phyloP scores from a whole-genome alignment of 2,113 vertebrate species.

The Cromileptes altivelis region DNA sequence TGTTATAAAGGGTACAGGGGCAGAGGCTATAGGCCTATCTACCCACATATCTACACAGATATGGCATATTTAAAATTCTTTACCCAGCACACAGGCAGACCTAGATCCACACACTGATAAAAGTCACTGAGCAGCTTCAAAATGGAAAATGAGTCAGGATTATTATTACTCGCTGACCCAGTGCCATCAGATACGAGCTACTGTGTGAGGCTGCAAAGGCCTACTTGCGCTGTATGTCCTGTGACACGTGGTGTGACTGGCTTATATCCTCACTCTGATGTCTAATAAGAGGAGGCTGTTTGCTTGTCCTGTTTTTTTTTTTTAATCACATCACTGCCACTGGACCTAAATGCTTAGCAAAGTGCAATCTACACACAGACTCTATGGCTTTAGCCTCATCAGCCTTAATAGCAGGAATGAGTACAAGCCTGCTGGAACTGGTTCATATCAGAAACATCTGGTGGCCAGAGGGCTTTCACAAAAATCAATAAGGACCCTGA shows the following conservation, averaged over 20 bases:
- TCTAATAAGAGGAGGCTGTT: slow-evolving; percentile 30
- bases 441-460: slow-evolving; percentile 68
- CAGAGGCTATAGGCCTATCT: neutral
- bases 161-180: slow-evolving; percentile 31
- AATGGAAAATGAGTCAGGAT: slow-evolving; percentile 37
- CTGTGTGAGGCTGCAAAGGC: slow-evolving; percentile 15
- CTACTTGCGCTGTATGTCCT: slow-evolving; percentile 9
- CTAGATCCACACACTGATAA: neutral
- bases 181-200: slow-evolving; percentile 30
- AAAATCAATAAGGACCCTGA: slow-evolving; percentile 74
- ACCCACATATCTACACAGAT: neutral
- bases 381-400: slow-evolving; percentile 23
- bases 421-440: slow-evolving; percentile 59
- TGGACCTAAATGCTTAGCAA: slow-evolving; percentile 21
- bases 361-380: slow-evolving; percentile 18
- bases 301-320: neutral
- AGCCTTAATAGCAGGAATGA: slow-evolving; percentile 40
- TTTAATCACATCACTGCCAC: neutral
- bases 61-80: slow-evolving; percentile 9
- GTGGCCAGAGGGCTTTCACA: slow-evolving; percentile 39
- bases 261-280: slow-evolving; percentile 13
- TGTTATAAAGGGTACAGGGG: neutral
- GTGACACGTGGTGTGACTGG: slow-evolving; percentile 41
- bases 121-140: slow-evolving; percentile 31
- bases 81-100: slow-evolving; percentile 6